These are phyloP conservation scores for Caenorhabditis remanei DNA, from an alignment of 1,140 invertebrate species.

Conservation along the genomic window DNA sequence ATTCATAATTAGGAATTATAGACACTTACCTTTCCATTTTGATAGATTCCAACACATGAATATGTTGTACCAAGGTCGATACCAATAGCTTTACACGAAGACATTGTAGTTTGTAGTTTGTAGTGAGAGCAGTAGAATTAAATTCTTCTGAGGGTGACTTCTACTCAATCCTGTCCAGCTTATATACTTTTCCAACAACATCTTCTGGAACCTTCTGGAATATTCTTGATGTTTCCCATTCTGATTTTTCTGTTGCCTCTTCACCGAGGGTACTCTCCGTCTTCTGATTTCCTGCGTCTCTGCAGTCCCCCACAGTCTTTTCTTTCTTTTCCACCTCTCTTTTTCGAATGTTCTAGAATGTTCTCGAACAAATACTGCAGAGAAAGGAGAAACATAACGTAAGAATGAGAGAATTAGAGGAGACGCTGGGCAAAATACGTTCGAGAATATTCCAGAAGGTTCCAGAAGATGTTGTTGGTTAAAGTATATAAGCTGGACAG, in stretches of 20 bases:
- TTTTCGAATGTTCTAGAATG: slow-evolving; percentile 70
- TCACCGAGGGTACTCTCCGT: not conserved
- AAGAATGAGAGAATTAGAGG: not conserved
- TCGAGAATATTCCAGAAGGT: not conserved
- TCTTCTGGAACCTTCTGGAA: slow-evolving; percentile 8
- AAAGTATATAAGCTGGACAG: not conserved
- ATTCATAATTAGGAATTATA: not conserved
- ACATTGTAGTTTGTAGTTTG: slow-evolving; percentile 58
- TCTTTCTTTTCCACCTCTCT: not conserved
- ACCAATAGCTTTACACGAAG: slow-evolving; percentile 85
- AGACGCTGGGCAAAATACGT: not conserved
- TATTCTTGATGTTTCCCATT: not conserved
- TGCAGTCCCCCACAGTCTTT: not conserved
- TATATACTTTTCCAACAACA: not conserved
- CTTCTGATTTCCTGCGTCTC: too few species aligned
- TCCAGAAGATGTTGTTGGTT: not conserved
- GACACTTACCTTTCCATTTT: slow-evolving; percentile 82
- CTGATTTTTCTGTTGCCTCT: not conserved
- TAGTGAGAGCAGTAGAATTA: not conserved
- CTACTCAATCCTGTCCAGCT: not conserved
- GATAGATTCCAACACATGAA: slow-evolving; percentile 83
- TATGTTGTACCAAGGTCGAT: slow-evolving; percentile 98
- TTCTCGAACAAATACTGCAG: too few species aligned
- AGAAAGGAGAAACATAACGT: too few species aligned
- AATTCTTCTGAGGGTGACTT: not conserved